Base-by-base conservation (phyloP, 2,797 vertebrate species). In the Molossus alvarezi region DNA sequence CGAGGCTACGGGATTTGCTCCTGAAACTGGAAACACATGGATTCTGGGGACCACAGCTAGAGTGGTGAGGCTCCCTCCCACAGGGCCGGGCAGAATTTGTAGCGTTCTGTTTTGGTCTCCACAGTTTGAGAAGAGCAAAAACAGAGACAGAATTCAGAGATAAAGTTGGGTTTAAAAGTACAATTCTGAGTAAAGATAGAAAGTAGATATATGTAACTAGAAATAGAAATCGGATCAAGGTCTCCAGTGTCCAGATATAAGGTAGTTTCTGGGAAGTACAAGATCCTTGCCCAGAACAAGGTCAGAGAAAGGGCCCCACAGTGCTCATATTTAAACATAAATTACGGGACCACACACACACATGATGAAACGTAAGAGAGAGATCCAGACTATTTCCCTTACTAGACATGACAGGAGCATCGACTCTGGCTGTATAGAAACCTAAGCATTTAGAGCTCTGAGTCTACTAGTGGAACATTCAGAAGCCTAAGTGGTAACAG, bases 91-190 rank as follows among this genome's bases (percentile, higher is more conserved):
- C 45, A 60, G 64, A 83, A 37, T 90, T 77, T 90, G 2, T 57
- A 55, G 15, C 83, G 25, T 90, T 91, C 53, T 92, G 20, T 77
- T 96, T 83, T 45, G 37, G 25, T 88, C 83, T 77, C 64, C 29
- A 64, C 21, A 29, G n/a, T 86, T 71, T 80, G 73, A 60, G 69
- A 89, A 20, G 15, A 4, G 18, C 92, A 82, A 89, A 93, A 87
- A 69, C 33, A 73, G 75, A 57, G 48, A 48, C 27, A 77, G 23
- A 89, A 55, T 81, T 93, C 86, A 96, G 53, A 37, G 57, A 76
- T 77, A 9, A 88, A 79, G 65, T 96, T 27, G 6, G 65, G 11
- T 72, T 94, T 95, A 73, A 93, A 95, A 90, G 84, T 90, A 85
- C 8, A 55, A 17, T 91, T 77, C 23, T 92, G 86, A 90, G n/a